A percentile compares a stretch with the other conserved stretches of the same genome.
phyloP scores from a whole-genome alignment of 2,888 invertebrate species.

The Nycteola revayana region DNA sequence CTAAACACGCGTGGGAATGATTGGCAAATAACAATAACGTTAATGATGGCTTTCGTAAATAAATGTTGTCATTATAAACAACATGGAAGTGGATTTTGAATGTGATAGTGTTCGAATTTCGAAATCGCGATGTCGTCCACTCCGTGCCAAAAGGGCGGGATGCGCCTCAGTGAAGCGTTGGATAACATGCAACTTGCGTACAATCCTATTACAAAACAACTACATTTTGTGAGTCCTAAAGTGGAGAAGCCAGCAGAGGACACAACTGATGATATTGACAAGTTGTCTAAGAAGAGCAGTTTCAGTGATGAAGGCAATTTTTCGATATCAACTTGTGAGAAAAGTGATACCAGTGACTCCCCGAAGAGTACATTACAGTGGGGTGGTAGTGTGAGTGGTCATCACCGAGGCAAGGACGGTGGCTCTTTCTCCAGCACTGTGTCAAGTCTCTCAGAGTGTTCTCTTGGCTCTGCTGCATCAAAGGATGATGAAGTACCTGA shows the following conservation, averaged over 20 bases:
- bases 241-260: conserved; percentile 58
- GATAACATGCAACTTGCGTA: conserved; percentile 89
- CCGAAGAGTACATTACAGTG: conserved; percentile 76
- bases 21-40: conserved; percentile 14
- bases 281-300: conserved; percentile 75
- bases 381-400: conserved; percentile 73
- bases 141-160: conserved; percentile 77
- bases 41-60: conserved; percentile 39
- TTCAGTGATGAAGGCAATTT: conserved; percentile 78
- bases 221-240: conserved; percentile 83
- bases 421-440: conserved; percentile 86
- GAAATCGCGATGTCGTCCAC: conserved; percentile 59
- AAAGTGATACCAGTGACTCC: conserved; percentile 77
- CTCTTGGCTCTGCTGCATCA: conserved; percentile 83
- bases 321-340: conserved; percentile 76
- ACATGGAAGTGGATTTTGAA: conserved; percentile 53
- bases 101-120: conserved; percentile 35
- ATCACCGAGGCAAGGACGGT: conserved; percentile 80
- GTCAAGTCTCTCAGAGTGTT: conserved; percentile 87
- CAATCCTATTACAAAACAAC: conserved; percentile 87
- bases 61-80: conserved; percentile 35
- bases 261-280: conserved; percentile 61
- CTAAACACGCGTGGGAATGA: conserved; percentile 17
- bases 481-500: conserved; percentile 71
- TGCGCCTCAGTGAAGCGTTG: conserved; percentile 85